Conservation (phyloP, 2,888 invertebrate genomes). For the Melipona beecheii region DNA sequence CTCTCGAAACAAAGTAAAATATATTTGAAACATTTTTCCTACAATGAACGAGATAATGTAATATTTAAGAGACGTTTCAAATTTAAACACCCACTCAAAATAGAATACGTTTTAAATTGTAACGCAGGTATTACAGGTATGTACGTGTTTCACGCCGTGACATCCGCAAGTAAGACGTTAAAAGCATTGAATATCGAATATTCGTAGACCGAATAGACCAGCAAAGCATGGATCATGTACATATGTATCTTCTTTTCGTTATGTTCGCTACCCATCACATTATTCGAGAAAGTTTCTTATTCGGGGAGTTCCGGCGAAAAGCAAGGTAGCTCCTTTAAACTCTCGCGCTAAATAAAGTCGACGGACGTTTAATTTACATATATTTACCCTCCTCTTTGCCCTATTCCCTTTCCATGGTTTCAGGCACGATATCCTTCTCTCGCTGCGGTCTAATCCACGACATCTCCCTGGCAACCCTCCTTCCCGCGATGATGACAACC, state of each 20-base stretch:
- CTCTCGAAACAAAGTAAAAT: too few relatives aligned
- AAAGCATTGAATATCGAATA: not conserved
- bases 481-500: conserved; percentile 57
- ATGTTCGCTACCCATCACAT: conserved; percentile 6
- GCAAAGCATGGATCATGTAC: conserved; percentile 1
- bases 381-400: conserved; percentile 60
- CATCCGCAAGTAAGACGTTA: not conserved
- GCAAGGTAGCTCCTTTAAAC: conserved; percentile 67
- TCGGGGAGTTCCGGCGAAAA: conserved; percentile 42
- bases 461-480: conserved; percentile 14
- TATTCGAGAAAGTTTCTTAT: conserved; percentile 62
- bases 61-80: too few relatives aligned
- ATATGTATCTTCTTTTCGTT: conserved; percentile 26
- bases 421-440: conserved; percentile 34
- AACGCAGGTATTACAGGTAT: not conserved
- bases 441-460: conserved; percentile 54
- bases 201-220: not conserved
- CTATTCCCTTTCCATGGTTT: conserved; percentile 18
- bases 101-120: too few relatives aligned
- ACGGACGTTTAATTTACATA: conserved; percentile 77
- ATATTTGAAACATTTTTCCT: too few relatives aligned
- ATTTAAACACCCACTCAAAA: too few relatives aligned
- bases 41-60: too few relatives aligned
- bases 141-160: not conserved
- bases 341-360: conserved; percentile 76